These are phyloP conservation scores for Tineola bisselliella DNA, from an alignment of 2,888 invertebrate species.

Conservation along the genomic window DNA sequence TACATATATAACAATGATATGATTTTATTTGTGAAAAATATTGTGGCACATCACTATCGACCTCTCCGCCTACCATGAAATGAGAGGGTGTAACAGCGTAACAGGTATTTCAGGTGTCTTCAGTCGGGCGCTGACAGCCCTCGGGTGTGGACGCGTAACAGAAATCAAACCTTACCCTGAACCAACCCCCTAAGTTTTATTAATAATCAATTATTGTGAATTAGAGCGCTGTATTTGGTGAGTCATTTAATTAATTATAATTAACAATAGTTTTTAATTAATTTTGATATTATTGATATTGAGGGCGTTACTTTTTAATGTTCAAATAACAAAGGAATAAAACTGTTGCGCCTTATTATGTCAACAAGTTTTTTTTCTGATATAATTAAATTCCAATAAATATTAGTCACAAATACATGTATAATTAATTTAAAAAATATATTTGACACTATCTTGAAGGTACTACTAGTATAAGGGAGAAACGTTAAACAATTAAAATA, in stretches of 20 bases:
- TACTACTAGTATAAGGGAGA: too few species aligned
- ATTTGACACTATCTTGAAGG: too few species aligned
- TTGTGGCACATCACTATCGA: background rate
- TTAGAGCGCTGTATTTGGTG: background rate
- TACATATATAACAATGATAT: background rate
- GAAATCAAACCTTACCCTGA: background rate
- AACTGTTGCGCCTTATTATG: constrained; percentile 18
- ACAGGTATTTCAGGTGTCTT: constrained; percentile 35
- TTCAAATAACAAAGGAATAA: constrained; percentile 15
- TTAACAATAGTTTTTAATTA: background rate
- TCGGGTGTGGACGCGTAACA: constrained; percentile 23
- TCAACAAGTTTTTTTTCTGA: constrained; percentile 18
- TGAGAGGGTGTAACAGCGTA: constrained; percentile 30
- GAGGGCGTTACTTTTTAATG: background rate
- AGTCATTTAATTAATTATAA: background rate
- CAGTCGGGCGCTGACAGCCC: constrained; percentile 29
- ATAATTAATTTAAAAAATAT: too few species aligned
- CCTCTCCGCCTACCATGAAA: constrained; percentile 21
- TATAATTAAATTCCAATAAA: too few species aligned
- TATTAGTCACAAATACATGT: too few species aligned
- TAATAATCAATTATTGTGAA: background rate
- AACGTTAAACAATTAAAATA: too few species aligned
- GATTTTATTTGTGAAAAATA: background rate
- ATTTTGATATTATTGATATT: background rate
- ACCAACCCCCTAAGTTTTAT: background rate